Evolutionary conservation across 2,797 vertebrate species (phyloP).

Genomic region (Danio kyathit): DNA sequence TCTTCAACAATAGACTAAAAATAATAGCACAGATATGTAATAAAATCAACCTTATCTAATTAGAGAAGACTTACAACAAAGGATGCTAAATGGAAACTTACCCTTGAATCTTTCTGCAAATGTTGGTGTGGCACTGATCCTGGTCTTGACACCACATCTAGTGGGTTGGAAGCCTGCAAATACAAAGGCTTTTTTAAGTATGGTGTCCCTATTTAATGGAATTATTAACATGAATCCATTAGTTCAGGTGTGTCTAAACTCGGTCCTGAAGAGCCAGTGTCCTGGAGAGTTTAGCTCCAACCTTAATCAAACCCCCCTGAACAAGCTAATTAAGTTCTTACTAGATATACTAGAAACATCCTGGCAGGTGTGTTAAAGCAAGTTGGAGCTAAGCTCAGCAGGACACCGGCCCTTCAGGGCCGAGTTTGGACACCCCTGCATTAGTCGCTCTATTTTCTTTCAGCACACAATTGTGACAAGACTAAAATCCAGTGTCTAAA

Average conservation of each 20-base stretch:
- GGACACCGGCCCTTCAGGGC: no score
- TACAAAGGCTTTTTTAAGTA: conserved; percentile 12
- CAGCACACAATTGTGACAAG: neutral
- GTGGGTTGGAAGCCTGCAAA: conserved; percentile 91
- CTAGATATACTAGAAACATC: no score
- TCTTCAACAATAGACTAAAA: neutral
- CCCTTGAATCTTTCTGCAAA: conserved; percentile 96
- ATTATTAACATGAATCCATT: neutral
- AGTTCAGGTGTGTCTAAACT: no score
- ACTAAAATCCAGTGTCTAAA: neutral
- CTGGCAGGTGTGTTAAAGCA: no score
- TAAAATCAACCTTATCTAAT: neutral
- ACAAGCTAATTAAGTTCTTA: no score
- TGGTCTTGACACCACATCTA: conserved; percentile 92
- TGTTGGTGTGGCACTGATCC: conserved; percentile 94
- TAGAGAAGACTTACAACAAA: no score
- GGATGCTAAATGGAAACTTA: conserved; percentile 70
- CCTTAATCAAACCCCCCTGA: no score
- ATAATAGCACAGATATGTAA: conserved; percentile 1
- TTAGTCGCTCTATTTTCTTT: neutral
- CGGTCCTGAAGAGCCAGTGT: no score
- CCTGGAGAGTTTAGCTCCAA: no score
- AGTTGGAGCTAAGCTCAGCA: no score
- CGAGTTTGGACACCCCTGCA: no score
- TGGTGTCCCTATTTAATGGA: neutral